phyloP scores from a whole-genome alignment of 1,140 invertebrate genomes.

The Panulirus ornatus region DNA sequence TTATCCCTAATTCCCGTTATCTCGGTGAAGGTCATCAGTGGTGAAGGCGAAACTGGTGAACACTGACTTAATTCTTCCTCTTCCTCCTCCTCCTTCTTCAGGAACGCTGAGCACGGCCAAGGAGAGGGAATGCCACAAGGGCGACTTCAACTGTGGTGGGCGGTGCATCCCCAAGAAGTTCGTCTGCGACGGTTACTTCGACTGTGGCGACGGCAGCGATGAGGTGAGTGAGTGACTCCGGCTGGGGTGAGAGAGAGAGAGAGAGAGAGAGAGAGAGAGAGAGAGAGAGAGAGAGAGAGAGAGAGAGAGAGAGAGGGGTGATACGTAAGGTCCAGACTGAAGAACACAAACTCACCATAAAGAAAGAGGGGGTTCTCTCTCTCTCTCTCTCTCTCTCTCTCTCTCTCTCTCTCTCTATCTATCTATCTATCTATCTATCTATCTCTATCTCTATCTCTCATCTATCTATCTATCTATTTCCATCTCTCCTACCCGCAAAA shows the following conservation, averaged over 20 bases:
- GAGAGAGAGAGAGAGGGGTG: constrained; percentile 14
- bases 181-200: not conserved
- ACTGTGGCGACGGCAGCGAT: not conserved
- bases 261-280: constrained; percentile 7
- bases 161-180: not conserved
- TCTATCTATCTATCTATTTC: too few relatives aligned
- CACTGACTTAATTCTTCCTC: too few relatives aligned
- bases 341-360: not conserved
- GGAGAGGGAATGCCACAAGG: not conserved
- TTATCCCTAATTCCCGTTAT: too few relatives aligned
- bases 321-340: not conserved
- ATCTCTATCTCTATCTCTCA: too few relatives aligned
- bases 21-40: too few relatives aligned
- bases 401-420: too few relatives aligned
- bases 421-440: too few relatives aligned
- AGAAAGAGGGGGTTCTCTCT: too few relatives aligned
- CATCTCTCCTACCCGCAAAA: not conserved
- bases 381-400: too few relatives aligned
- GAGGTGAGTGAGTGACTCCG: not conserved
- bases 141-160: not conserved
- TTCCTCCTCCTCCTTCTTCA: not conserved
- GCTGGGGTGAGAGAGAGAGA: not conserved
- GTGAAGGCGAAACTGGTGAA: too few relatives aligned
- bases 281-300: constrained; percentile 29
- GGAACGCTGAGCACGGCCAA: too few relatives aligned